Base-by-base conservation (phyloP, 2,888 invertebrate genomes). In the Subacronicta megacephala region DNA sequence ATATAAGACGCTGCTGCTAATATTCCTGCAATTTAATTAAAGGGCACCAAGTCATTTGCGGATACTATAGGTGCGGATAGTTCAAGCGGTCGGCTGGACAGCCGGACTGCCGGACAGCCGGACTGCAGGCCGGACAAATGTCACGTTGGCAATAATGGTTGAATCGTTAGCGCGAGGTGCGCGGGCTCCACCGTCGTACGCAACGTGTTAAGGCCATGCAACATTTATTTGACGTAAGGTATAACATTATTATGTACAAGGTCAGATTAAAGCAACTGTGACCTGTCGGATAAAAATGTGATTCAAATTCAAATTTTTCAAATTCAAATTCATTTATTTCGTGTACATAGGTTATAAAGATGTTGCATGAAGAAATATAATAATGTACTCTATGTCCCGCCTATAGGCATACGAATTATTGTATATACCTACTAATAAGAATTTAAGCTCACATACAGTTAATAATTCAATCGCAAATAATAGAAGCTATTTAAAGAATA, bases 71-170 rank as follows among this genome's bases (percentile, higher is more conserved):
- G 1, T 45, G n/a, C n/a, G 6, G 36, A 1, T 31, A 31, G 16
- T 9, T n/a, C 9, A n/a, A 10, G 5, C 6, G 17, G 6, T 31
- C n/a, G 4, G 15, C 16, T n/a, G 12, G 46, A 29, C 7, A n/a
- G 10, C 13, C n/a, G 45, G 3, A n/a, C 15, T 10, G 12, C 13
- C 7, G 16, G 20, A 16, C 23, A 9, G 29, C 17, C 15, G n/a
- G 23, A 20, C 26, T 17, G 58, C 20, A 45, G 46, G 45, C 42
- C 38, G 33, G 43, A 36, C 41, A 59, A 67, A 64, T 69, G 65
- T 64, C 74, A 64, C 9, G 38, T 58, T 35, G 37, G 55, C 56
- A 62, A 53, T 62, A 46, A 66, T 56, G 45, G 61, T 53, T 40
- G 43, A 46, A 45, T 63, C 47, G 61, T 68, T 64, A 64, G 53